These are phyloP conservation scores for Drosophila orena DNA, from an alignment of 1,140 invertebrate genomes.

Conservation along the genomic window DNA sequence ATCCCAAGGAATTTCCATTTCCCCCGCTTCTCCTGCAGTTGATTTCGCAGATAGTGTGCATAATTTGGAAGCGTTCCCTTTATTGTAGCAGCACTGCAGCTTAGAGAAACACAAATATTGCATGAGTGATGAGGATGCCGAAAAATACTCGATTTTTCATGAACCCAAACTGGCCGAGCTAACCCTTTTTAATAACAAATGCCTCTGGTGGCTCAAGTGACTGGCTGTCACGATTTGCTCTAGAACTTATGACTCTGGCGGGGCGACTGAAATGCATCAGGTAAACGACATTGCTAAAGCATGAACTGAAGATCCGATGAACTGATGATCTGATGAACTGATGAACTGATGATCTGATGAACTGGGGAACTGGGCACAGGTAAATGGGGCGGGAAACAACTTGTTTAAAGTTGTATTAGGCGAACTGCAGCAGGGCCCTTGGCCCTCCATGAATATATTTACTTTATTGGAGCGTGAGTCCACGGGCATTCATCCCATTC, in stretches of 20 bases:
- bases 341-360: too few relatives aligned
- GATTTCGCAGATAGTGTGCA: neutral
- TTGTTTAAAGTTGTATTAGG: constrained; percentile 61
- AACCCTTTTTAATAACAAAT: constrained; percentile 57
- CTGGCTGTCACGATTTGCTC: constrained; percentile 31
- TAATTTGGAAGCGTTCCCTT: neutral
- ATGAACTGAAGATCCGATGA: too few relatives aligned
- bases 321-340: too few relatives aligned
- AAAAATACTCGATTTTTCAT: neutral
- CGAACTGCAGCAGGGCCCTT: constrained; percentile 4
- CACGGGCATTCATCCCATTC: constrained; percentile 13
- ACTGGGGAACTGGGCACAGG: constrained; percentile 5
- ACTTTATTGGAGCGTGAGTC: constrained; percentile 43
- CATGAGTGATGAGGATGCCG: too few relatives aligned
- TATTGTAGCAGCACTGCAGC: too few relatives aligned
- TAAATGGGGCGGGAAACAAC: constrained; percentile 18
- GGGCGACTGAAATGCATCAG: constrained; percentile 54
- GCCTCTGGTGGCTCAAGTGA: constrained; percentile 12
- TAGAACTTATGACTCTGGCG: constrained; percentile 35
- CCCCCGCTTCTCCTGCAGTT: neutral
- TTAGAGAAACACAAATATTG: too few relatives aligned
- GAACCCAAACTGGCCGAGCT: constrained; percentile 8
- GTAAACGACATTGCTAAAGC: constrained; percentile 51
- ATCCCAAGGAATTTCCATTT: constrained; percentile 36
- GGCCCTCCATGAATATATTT: neutral